Conservation (phyloP, 2,888 invertebrate genomes). For the Deroplatys truncata region DNA sequence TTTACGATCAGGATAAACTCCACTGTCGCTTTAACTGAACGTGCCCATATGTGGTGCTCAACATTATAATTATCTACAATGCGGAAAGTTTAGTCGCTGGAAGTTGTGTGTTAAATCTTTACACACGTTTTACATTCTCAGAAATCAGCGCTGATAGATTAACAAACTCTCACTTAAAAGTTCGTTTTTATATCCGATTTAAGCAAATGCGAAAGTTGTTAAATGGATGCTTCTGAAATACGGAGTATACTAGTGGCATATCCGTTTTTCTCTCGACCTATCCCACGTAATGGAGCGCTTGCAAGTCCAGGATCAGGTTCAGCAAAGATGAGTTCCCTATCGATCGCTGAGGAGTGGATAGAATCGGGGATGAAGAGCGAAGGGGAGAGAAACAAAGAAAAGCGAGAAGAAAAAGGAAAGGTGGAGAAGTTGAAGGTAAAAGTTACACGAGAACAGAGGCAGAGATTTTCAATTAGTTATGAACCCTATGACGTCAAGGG, state of each 20-base stretch:
- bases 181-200: no score
- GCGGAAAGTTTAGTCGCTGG: no score
- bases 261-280: not conserved
- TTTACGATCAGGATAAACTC: no score
- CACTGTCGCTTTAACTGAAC: no score
- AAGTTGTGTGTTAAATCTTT: no score
- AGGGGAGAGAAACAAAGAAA: not conserved
- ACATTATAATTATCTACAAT: no score
- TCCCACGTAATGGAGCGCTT: not conserved
- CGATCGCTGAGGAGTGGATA: not conserved
- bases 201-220: no score
- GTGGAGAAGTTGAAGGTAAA: not conserved
- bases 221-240: not conserved
- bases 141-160: no score
- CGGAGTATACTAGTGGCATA: not conserved
- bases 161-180: no score
- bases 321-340: not conserved
- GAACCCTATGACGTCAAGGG: slow-evolving; percentile 12
- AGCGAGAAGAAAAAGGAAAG: not conserved
- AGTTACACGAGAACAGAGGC: slow-evolving; percentile 5
- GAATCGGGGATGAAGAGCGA: not conserved
- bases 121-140: no score
- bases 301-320: not conserved
- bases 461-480: slow-evolving; percentile 17
- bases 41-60: no score